These are phyloP conservation scores for Cosmopolites sordidus DNA, from an alignment of 2,888 invertebrate genomes.

Conservation along the genomic window DNA sequence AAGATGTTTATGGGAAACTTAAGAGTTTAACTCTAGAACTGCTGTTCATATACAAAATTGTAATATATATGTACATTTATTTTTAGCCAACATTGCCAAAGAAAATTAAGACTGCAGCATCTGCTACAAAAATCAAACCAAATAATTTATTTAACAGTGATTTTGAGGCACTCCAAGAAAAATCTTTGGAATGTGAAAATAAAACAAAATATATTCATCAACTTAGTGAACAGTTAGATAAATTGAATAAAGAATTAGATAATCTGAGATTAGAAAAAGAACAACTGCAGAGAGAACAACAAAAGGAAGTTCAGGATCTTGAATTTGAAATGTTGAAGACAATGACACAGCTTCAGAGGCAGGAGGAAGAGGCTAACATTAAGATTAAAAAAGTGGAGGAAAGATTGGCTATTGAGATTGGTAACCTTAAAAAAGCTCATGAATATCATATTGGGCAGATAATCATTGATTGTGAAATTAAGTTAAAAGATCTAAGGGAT, in stretches of 20 bases:
- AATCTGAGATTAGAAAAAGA: slow-evolving; percentile 44
- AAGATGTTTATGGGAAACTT: too few species aligned
- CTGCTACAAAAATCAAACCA: slow-evolving; percentile 29
- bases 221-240: slow-evolving; percentile 51
- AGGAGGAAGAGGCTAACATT: slow-evolving; percentile 32
- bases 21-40: slow-evolving; percentile 31
- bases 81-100: slow-evolving; percentile 40
- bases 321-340: slow-evolving; percentile 41
- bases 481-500: slow-evolving; percentile 42
- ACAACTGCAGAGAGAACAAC: slow-evolving; percentile 34
- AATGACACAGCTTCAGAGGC: slow-evolving; percentile 38
- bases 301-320: slow-evolving; percentile 39
- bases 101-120: slow-evolving; percentile 31
- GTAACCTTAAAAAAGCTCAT: slow-evolving; percentile 37
- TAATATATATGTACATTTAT: neutral
- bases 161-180: slow-evolving; percentile 50
- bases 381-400: slow-evolving; percentile 34
- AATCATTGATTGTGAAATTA: slow-evolving; percentile 41
- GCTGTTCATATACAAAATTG: neutral
- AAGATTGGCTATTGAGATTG: slow-evolving; percentile 8
- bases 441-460: slow-evolving; percentile 39
- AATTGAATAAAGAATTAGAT: slow-evolving; percentile 49
- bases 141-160: slow-evolving; percentile 27
- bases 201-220: slow-evolving; percentile 53
- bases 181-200: slow-evolving; percentile 53